Percentiles rank a stretch among this genome's conserved stretches.
Conservation (phyloP, 1,140 invertebrate species). For the Phortica variegata region DNA sequence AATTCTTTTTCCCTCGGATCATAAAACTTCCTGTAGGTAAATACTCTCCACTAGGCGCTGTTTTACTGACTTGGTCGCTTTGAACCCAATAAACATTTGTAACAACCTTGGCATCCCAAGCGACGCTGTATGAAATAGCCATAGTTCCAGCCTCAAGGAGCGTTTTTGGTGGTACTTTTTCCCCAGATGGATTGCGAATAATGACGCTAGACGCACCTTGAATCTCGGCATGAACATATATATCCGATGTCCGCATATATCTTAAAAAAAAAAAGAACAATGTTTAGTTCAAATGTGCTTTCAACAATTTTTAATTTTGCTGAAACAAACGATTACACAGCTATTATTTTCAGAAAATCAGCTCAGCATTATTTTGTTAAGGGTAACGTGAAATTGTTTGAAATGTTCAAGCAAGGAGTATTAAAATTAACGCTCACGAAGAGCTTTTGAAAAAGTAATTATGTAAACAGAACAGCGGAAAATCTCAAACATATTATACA, state of each 20-base stretch:
- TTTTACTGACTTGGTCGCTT: slow-evolving; percentile 96
- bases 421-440: too few species aligned
- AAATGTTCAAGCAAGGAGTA: too few species aligned
- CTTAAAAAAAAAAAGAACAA: slow-evolving; percentile 20
- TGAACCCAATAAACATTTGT: slow-evolving; percentile 96
- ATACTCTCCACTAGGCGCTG: slow-evolving; percentile 96
- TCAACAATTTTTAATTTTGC: too few species aligned
- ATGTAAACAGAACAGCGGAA: too few species aligned
- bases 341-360: too few species aligned
- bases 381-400: too few species aligned
- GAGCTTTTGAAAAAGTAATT: too few species aligned
- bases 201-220: slow-evolving; percentile 93
- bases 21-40: slow-evolving; percentile 95
- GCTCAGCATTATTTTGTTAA: too few species aligned
- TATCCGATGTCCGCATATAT: slow-evolving; percentile 73
- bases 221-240: slow-evolving; percentile 93
- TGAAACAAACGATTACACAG: background rate
- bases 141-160: slow-evolving; percentile 95
- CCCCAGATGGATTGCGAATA: slow-evolving; percentile 82
- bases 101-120: slow-evolving; percentile 96
- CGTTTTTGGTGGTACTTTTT: slow-evolving; percentile 85
- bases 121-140: slow-evolving; percentile 94
- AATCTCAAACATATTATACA: too few species aligned
- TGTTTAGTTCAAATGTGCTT: too few species aligned
- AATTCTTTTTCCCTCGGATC: slow-evolving; percentile 98